Evolutionary conservation across 2,113 vertebrate species (phyloP).

Genomic region (Vulpes vulpes): DNA sequence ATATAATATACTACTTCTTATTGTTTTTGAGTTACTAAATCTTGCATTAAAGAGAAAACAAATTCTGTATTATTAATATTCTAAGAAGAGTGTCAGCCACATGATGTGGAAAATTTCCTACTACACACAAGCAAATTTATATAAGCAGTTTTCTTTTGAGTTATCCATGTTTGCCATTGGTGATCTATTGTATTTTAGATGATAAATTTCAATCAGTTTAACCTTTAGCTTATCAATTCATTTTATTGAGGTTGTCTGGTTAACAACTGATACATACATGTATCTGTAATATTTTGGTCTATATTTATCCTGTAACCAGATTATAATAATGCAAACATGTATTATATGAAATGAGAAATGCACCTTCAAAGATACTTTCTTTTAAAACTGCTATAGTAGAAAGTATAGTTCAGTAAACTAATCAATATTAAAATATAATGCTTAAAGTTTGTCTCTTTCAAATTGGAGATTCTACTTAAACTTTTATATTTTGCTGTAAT

Average conservation of each 20-base stretch:
- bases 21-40: background rate
- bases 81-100: background rate
- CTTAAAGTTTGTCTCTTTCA: background rate
- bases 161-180: background rate
- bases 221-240: background rate
- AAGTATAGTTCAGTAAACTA: background rate
- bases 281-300: background rate
- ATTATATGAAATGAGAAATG: background rate
- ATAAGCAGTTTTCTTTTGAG: background rate
- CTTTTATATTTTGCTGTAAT: background rate
- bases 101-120: background rate
- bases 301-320: background rate
- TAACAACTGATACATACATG: background rate
- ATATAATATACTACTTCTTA: background rate
- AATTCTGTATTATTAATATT: background rate
- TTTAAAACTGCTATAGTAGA: background rate
- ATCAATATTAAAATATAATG: background rate
- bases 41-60: background rate
- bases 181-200: background rate
- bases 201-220: background rate
- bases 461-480: background rate
- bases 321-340: background rate
- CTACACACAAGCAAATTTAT: background rate
- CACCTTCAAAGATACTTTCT: background rate
- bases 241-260: background rate